Evolutionary conservation across 2,888 invertebrate species (phyloP).

Genomic region (Parnassius orleans): DNA sequence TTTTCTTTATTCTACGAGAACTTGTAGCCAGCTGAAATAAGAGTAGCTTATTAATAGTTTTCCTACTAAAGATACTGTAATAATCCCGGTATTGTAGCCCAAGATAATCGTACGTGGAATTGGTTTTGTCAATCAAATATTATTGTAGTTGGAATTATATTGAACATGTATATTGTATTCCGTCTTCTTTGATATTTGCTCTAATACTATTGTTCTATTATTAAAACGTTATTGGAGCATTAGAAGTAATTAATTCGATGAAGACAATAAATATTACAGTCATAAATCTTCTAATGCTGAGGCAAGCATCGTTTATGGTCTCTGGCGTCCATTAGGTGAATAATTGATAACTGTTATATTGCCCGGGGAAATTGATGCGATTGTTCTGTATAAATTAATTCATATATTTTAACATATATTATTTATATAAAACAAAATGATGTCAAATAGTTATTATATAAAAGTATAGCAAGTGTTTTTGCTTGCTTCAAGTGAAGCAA

Average conservation of each 20-base stretch:
- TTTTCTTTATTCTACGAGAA: slow-evolving; percentile 1
- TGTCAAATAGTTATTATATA: too few relatives aligned
- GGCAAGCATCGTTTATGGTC: slow-evolving; percentile 1
- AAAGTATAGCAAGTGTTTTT: too few relatives aligned
- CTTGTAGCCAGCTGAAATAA: neutral
- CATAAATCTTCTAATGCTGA: slow-evolving; percentile 13
- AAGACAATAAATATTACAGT: slow-evolving; percentile 18
- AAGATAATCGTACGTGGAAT: slow-evolving; percentile 22
- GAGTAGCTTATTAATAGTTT: slow-evolving; percentile 8
- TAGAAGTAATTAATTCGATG: slow-evolving; percentile 5
- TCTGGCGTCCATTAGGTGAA: slow-evolving; percentile 4
- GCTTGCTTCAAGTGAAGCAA: too few relatives aligned
- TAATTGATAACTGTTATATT: neutral
- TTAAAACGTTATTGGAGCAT: slow-evolving; percentile 23
- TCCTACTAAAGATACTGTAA: slow-evolving; percentile 7
- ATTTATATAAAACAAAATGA: too few relatives aligned
- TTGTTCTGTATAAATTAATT: too few relatives aligned
- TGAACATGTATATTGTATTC: slow-evolving; percentile 26
- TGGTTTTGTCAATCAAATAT: slow-evolving; percentile 26
- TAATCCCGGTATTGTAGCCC: slow-evolving; percentile 17
- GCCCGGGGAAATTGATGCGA: neutral
- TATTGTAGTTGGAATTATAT: slow-evolving; percentile 19
- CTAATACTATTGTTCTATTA: slow-evolving; percentile 19
- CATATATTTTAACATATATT: too few relatives aligned
- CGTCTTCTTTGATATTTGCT: slow-evolving; percentile 22